Base-by-base conservation (phyloP, 64 coral and sea anemone genomes). In the Astreopora myriophthalma region DNA sequence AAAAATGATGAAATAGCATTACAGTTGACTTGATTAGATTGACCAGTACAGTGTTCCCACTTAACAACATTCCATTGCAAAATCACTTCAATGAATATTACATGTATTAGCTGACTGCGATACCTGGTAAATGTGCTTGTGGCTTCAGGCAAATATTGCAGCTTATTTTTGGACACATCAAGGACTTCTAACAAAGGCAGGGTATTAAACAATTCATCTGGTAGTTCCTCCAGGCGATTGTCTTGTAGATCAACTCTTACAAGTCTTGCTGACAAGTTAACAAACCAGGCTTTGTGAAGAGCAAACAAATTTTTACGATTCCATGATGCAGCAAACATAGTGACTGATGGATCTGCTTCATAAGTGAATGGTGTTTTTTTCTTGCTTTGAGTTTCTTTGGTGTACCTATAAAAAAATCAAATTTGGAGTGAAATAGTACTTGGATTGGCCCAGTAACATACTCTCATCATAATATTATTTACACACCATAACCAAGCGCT, bases 231-330 rank as follows among this genome's bases (percentile, higher is more conserved):
- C 14, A 99, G 55, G 23, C 71, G 26, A 27, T 99, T 99, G 58
- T 90, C 72, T 46, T 94, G 90, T 55, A 99, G n/a, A 75, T 99
- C 91, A 73, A 99, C 84, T 35, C 64, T 81, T 4, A 94, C 94
- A 19, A 99, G 87, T 34, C 82, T 71, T 65, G 82, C 72, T 0
- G 94, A 95, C 65, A 85, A 91, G 38, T 93, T 90, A 8, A 93
- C 80, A 79, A 99, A 99, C 97, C 97, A 99, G 32, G 84, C 94
- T 58, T 94, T 95, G 75, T 99, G 94, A 9, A 99, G 61, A 33
- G 91, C 76, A 26, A 30, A 87, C 12, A 96, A 44, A 52, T 93
- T 96, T 69, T 90, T 96, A 24, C 38, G 57, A 58, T 70, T 87
- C 95, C 95, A 96, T 11, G 82, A 73, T n/a, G 91, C 97, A 82